These are phyloP conservation scores for Apis laboriosa DNA, from an alignment of 1,140 invertebrate genomes.

Conservation along the genomic window DNA sequence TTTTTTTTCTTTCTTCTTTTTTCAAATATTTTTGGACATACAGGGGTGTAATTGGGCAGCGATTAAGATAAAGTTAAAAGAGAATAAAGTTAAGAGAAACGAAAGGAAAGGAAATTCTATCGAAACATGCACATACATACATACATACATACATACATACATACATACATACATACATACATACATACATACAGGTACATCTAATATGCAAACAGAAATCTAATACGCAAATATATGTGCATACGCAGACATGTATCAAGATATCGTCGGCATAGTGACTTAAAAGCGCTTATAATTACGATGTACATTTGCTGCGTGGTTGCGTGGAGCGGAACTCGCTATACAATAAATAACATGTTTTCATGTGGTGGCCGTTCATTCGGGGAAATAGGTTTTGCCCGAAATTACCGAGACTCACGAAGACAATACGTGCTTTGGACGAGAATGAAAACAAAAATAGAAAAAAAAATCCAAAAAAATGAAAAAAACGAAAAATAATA, in stretches of 20 bases:
- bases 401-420: constrained; percentile 13
- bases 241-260: constrained; percentile 19
- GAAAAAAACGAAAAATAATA: no score
- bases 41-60: constrained; percentile 59
- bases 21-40: constrained; percentile 41
- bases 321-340: constrained; percentile 5
- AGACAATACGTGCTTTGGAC: constrained; percentile 45
- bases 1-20: neutral
- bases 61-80: constrained; percentile 30
- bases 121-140: neutral
- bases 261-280: constrained; percentile 58
- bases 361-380: constrained; percentile 12
- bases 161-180: neutral
- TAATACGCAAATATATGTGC: neutral
- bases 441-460: neutral
- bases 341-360: constrained; percentile 7
- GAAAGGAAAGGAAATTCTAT: neutral
- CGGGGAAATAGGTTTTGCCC: neutral
- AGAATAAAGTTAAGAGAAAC: neutral
- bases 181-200: neutral
- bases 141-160: neutral
- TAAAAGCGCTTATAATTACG: constrained; percentile 53
- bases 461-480: no score
- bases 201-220: neutral
- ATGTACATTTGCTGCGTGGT: constrained; percentile 28